Base-by-base conservation (phyloP, 2,888 invertebrate species). In the Caenorhabditis sinica region DNA sequence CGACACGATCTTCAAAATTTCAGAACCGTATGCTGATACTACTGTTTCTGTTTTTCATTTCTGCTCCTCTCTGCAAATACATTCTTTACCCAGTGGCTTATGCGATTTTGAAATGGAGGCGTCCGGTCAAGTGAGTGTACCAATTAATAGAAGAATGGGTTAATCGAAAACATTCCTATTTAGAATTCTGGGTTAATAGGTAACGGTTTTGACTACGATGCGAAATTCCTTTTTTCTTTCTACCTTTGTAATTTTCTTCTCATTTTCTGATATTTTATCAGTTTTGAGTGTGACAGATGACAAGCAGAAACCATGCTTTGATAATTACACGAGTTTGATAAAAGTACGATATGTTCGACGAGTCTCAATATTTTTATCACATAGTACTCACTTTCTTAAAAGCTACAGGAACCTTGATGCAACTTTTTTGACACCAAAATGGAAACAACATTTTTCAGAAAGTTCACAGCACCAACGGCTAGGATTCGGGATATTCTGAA, bases 101-200 rank as follows among this genome's bases (percentile, higher is more conserved):
- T 40, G 61, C 65, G 4, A 23, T 69, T 61, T 43, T 83, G 28
- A 79, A 83, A 74, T 83, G 79, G 79, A 63, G 28, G 23, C 60
- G 56, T 20, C 83, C 83, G 11, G 76, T 74, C 63, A 83, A 58
- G 83, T 83, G 69, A 83, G 73, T 72, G 25, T 28, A 28, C 28
- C 25, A 28, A 56, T 56, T 28, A 25, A 15, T 17, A 28, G 23
- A 36, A 60, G 25, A 17, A 9, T 45, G 25, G 33, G 33, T 36
- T 9, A 61, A 45, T 36, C 40, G 33, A 66, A 51, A 30, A 51
- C 66, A 51, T 66, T 66, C 49, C 9, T 15, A 45, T 65, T 51
- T 51, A 51, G n/a, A 30, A 13, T 5, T 65, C 63, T 43, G 23
- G 53, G 65, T 53, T 15, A 75, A 65, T 40, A 15, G 51, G 17